These are phyloP conservation scores for Rhinichthys osculus DNA, from an alignment of 2,797 vertebrate species.

Conservation along the genomic window DNA sequence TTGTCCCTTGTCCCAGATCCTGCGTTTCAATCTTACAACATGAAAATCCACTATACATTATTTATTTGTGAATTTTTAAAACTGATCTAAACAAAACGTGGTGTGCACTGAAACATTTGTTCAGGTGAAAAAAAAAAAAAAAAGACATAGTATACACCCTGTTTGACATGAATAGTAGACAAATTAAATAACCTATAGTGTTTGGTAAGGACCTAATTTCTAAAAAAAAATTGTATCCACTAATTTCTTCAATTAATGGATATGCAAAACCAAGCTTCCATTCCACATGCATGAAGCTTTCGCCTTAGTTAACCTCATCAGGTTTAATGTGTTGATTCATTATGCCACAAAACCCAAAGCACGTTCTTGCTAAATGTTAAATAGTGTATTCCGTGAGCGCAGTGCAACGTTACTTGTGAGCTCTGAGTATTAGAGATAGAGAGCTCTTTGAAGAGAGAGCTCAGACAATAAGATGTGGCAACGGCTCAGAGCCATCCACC, in stretches of 20 bases:
- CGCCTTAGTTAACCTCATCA: neutral
- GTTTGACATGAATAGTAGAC: neutral
- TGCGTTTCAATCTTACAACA: neutral
- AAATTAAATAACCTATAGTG: neutral
- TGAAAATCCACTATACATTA: neutral
- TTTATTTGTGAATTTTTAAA: neutral
- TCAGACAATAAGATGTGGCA: slow-evolving; percentile 68
- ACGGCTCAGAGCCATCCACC: slow-evolving; percentile 78
- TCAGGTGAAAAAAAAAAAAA: neutral
- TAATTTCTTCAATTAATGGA: neutral
- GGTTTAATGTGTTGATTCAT: slow-evolving; percentile 24
- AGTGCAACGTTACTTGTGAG: slow-evolving; percentile 39
- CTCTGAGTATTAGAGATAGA: slow-evolving; percentile 37
- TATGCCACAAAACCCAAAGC: slow-evolving; percentile 3
- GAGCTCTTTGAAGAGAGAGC: slow-evolving; percentile 50
- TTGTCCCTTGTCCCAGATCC: neutral
- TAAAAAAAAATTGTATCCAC: no score
- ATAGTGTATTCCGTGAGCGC: slow-evolving; percentile 16
- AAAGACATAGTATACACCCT: no score
- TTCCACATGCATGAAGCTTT: neutral
- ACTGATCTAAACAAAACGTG: neutral
- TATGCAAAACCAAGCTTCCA: neutral
- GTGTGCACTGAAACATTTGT: neutral
- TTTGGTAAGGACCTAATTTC: neutral
- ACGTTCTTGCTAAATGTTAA: slow-evolving; percentile 2